Base-by-base conservation (phyloP, 1,140 invertebrate species). In the Nomia melanderi region DNA sequence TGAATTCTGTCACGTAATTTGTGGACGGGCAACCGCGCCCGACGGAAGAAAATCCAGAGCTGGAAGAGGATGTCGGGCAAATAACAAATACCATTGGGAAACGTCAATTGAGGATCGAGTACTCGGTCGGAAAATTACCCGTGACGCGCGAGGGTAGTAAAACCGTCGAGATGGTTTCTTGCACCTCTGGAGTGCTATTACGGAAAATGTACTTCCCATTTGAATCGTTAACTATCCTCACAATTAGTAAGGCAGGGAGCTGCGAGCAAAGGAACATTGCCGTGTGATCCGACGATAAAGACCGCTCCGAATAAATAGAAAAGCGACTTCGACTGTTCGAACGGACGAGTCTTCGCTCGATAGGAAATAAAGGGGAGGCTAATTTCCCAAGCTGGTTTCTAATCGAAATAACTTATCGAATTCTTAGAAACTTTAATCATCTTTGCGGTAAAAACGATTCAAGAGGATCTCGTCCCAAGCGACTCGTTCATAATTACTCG, bases 51-150 rank as follows among this genome's bases (percentile, higher is more conserved):
- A 31, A n/a, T 14, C n/a, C 20, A 50, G 11, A 8, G 0, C 6
- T 8, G n/a, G 25, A 14, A 7, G 25, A 31, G 23, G 17, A n/a
- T 27, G 11, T 62, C 39, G 29, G 6, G 14, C 29, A 44, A 44
- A 39, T 23, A 56, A 66, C 14, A 6, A n/a, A 23, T 57, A 2
- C 36, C 50, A 17, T 9, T 33, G 72, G 71, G 36, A 66, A 44
- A 57, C 54, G 53, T 66, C 63, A 41, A 75, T 67, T 57, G 63
- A 57, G 56, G 25, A 56, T 41, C 50, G 39, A 67, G 54, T 57
- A 11, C 7, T 29, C 27, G 6, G 27, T 59, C n/a, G 63, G 53
- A 59, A 75, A 67, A 75, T 75, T 25, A 67, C 36, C 20, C 31
- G 23, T 50, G 23, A 63, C 44, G 63, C 29, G 20, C 33, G 29